Evolutionary conservation across 2,113 vertebrate genomes (phyloP).

Genomic region (Sebastes schlegelii): DNA sequence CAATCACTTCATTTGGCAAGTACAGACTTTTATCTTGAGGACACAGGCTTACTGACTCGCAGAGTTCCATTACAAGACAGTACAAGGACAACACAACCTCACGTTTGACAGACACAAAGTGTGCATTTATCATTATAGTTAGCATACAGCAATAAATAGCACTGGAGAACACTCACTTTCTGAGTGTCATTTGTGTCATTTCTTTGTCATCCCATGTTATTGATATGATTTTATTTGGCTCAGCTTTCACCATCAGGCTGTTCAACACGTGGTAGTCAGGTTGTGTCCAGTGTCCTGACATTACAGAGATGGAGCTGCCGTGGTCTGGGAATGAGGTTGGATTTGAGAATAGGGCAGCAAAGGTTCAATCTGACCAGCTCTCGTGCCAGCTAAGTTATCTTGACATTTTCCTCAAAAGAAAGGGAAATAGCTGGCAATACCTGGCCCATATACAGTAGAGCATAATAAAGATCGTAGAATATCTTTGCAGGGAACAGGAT

Average conservation of each 20-base stretch:
- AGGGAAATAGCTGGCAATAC: constrained; percentile 12
- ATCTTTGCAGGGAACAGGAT: constrained; percentile 32
- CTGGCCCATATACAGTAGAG: constrained; percentile 5
- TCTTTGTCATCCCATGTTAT: background rate
- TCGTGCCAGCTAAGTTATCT: background rate
- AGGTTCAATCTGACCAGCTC: constrained; percentile 14
- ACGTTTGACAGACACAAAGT: background rate
- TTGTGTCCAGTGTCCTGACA: constrained; percentile 22
- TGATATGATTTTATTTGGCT: constrained; percentile 15
- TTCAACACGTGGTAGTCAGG: background rate
- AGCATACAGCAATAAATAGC: background rate
- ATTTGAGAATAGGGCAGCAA: background rate
- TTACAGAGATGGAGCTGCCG: background rate
- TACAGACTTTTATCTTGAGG: background rate
- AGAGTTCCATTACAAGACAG: background rate
- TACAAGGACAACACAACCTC: background rate
- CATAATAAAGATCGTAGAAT: constrained; percentile 14
- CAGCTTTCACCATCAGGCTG: constrained; percentile 17
- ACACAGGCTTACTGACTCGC: background rate
- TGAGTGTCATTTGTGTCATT: constrained; percentile 13
- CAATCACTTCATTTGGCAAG: constrained; percentile 24
- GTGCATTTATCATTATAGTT: background rate
- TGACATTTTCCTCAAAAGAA: constrained; percentile 36
- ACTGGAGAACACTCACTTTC: background rate
- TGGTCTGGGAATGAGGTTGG: background rate